Evolutionary conservation across 2,113 vertebrate genomes (phyloP), one percentile per base, ranked within the genome.

Genomic region (Regulus satrapa): DNA sequence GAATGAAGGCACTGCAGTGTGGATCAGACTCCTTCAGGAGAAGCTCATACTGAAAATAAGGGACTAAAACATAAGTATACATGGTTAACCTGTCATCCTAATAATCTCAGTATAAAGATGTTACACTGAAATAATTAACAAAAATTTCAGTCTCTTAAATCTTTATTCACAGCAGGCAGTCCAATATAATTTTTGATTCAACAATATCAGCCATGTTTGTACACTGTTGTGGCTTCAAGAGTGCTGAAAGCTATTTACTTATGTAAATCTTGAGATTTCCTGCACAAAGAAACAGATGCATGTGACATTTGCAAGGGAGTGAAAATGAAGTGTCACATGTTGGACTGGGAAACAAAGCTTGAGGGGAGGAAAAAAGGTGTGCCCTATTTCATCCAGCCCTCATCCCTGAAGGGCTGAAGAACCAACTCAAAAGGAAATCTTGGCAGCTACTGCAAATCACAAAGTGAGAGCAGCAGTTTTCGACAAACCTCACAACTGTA

Each of bases 181-280:
- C 71, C 79, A 87, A 89, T 61, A 59, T 9, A 62, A 80, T 46
- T 82, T 90, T 91, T 69, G 87, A 48, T 83, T 89, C 55, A 77
- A 61, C 45, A 54, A 14, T 48, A 94, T 93, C 67, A 67, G 92
- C 63, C 54, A 89, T 4, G 1, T 73, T 82, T 78, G 20, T 83
- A 62, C 51, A 76, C 45, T 93, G 58, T 59, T 94, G 76, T 72
- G 51, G 59, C 56, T 78, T 94, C 52, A 51, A 77, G 75, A 93
- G 71, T 10, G 31, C 56, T 62, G 83, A 78, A 88, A 89, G 76
- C 72, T 89, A 78, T 94, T 95, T 91, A 82, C 67, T 93, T 91
- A 91, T 56, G 82, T n/a, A 92, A 88, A 95, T 82, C 79, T 87
- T 86, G 69, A 90, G 82, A 93, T 93, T 17, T 93, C 40, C 76